phyloP scores from a whole-genome alignment of 2,888 invertebrate genomes.

The Tricholauxania praeusta region DNA sequence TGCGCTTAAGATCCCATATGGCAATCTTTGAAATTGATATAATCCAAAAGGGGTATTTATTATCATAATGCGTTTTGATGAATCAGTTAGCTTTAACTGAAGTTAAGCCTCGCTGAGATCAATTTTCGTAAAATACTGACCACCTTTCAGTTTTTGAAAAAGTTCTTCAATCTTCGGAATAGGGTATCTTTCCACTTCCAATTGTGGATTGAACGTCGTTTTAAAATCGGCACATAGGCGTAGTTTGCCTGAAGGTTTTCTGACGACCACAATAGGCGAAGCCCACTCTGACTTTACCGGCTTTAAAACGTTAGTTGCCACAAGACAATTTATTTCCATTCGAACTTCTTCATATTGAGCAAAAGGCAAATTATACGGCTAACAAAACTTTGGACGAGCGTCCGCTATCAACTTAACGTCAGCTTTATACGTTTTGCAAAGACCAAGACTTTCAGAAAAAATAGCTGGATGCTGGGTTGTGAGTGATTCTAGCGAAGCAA shows the following conservation, averaged over 20 bases:
- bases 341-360: conserved; percentile 26
- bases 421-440: conserved; percentile 20
- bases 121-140: conserved; percentile 42
- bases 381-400: too few relatives aligned
- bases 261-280: conserved; percentile 23
- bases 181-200: conserved; percentile 43
- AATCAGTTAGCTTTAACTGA: conserved; percentile 40
- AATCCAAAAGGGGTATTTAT: conserved; percentile 45
- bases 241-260: conserved; percentile 30
- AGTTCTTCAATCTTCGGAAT: conserved; percentile 44
- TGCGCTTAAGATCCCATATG: conserved; percentile 42
- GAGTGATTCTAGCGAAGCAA: background rate
- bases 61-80: conserved; percentile 38
- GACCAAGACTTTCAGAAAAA: conserved; percentile 18
- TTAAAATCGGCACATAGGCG: conserved; percentile 34
- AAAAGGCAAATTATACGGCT: conserved; percentile 23
- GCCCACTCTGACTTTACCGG: conserved; percentile 25
- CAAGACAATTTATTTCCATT: conserved; percentile 30
- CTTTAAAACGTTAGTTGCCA: conserved; percentile 9
- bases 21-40: conserved; percentile 39
- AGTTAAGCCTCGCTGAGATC: conserved; percentile 44
- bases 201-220: conserved; percentile 23
- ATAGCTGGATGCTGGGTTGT: conserved; percentile 19
- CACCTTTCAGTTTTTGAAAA: conserved; percentile 44
- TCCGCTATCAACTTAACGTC: conserved; percentile 16